Conservation (phyloP, 1,140 invertebrate species). For the Bilobella aurantiaca region DNA sequence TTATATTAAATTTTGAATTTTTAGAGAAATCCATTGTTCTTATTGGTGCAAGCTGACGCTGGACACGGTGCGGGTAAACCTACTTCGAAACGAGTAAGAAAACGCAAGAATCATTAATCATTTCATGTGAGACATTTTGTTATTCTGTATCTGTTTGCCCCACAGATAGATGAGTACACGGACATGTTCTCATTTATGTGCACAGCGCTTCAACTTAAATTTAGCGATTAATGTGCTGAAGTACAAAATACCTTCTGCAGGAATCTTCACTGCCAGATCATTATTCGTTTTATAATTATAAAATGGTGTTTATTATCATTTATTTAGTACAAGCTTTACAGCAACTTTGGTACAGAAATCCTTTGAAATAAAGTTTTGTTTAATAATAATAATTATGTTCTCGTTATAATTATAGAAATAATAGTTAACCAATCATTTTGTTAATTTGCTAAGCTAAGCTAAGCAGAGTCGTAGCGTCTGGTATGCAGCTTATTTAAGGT, state of each 20-base stretch:
- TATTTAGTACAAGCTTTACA: background rate
- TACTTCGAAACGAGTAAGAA: constrained; percentile 48
- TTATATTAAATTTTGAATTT: background rate
- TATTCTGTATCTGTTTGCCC: background rate
- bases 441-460: no score
- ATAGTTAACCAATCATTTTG: no score
- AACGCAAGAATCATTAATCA: no score
- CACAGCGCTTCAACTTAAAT: background rate
- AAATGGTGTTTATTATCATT: background rate
- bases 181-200: constrained; percentile 5
- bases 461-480: no score
- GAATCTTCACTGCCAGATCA: background rate
- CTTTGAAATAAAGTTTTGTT: background rate
- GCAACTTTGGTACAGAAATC: background rate
- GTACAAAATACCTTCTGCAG: no score
- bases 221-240: background rate
- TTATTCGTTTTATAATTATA: no score
- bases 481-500: no score
- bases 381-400: no score
- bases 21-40: constrained; percentile 75
- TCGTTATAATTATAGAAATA: no score
- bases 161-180: background rate
- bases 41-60: constrained; percentile 83
- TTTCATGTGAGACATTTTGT: no score
- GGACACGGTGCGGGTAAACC: constrained; percentile 87